phyloP scores from a whole-genome alignment of 2,797 vertebrate species.

The Setipinna tenuifilis region DNA sequence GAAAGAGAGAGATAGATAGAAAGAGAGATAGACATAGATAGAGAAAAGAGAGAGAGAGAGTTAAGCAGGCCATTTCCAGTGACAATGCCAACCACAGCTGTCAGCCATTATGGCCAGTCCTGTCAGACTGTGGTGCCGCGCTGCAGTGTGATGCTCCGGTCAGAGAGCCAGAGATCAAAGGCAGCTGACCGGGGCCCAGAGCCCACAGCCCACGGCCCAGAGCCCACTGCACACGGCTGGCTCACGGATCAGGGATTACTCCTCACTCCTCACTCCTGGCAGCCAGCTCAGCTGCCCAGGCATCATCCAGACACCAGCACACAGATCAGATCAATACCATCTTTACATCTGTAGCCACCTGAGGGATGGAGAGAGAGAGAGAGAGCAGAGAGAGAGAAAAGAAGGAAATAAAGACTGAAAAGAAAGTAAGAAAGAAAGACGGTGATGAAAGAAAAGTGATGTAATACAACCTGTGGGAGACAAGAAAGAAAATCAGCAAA shows the following conservation, averaged over 20 bases:
- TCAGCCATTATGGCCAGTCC: slow-evolving; percentile 15
- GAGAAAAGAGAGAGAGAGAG: too few species aligned
- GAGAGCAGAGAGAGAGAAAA: not conserved
- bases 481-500: not conserved
- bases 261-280: not conserved
- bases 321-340: not conserved
- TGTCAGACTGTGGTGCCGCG: not conserved
- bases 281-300: not conserved
- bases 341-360: not conserved
- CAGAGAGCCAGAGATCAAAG: slow-evolving; percentile 1
- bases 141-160: not conserved
- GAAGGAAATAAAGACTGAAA: not conserved
- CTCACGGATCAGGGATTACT: too few species aligned
- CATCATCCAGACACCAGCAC: not conserved
- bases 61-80: not conserved
- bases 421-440: too few species aligned
- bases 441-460: too few species aligned
- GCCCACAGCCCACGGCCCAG: too few species aligned
- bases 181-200: not conserved
- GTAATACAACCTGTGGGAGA: too few species aligned
- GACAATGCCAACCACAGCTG: slow-evolving; percentile 10
- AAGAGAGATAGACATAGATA: too few species aligned
- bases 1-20: too few species aligned
- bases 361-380: not conserved
- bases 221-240: too few species aligned